Conservation (phyloP, 1,140 invertebrate genomes). For the Nymphalis io region DNA sequence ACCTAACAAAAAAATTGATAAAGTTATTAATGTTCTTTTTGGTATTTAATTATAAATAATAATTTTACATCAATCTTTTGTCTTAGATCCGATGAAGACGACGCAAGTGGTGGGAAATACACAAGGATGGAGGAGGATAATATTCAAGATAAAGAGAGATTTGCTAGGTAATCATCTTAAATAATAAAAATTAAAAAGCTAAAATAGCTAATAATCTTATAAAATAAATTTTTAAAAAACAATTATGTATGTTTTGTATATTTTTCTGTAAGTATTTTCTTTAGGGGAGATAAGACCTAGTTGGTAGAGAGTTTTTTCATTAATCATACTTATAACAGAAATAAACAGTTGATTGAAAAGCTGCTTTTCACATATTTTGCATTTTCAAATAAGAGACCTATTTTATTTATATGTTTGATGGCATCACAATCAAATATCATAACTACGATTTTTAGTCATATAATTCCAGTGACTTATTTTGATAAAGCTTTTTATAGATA, state of each 20-base stretch:
- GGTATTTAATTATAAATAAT: neutral
- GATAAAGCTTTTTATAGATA: too few relatives aligned
- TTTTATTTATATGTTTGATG: too few relatives aligned
- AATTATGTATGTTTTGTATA: neutral
- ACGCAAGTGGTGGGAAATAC: constrained; percentile 90
- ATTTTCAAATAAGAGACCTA: too few relatives aligned
- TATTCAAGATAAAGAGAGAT: constrained; percentile 96
- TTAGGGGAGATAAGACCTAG: too few relatives aligned
- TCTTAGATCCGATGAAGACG: constrained; percentile 90
- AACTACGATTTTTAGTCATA: too few relatives aligned
- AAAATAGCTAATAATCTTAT: neutral
- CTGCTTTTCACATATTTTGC: too few relatives aligned
- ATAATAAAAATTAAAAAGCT: neutral
- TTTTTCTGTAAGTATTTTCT: neutral
- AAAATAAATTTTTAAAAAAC: neutral
- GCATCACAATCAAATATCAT: too few relatives aligned
- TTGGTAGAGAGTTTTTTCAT: too few relatives aligned
- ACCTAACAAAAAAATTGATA: neutral
- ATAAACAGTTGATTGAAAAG: too few relatives aligned
- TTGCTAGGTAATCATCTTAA: constrained; percentile 88
- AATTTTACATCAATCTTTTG: constrained; percentile 6
- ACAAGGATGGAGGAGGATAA: constrained; percentile 95
- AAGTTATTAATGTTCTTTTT: neutral
- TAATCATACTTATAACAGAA: too few relatives aligned
- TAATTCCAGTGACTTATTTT: too few relatives aligned